Conservation (phyloP, 2,797 vertebrate species). For the Pygocentrus nattereri region DNA sequence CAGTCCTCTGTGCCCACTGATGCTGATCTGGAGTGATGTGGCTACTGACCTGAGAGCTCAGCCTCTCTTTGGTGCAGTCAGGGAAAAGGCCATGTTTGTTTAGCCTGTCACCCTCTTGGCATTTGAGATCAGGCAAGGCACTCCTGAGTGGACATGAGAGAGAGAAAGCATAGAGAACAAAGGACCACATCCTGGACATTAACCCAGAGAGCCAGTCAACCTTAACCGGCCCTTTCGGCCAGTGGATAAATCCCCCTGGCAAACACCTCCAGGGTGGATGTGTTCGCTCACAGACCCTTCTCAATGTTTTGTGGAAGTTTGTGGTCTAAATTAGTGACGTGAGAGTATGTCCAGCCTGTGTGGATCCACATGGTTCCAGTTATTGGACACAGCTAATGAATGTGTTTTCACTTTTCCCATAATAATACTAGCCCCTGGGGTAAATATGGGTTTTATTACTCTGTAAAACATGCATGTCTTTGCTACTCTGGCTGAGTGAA, state of each 20-base stretch:
- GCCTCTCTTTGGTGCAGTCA: slow-evolving; percentile 31
- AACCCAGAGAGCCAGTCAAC: slow-evolving; percentile 22
- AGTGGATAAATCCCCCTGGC: not conserved
- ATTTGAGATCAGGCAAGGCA: slow-evolving; percentile 22
- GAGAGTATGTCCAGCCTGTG: not conserved
- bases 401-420: not conserved
- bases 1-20: slow-evolving; percentile 17
- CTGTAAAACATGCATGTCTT: not conserved
- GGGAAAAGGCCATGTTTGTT: slow-evolving; percentile 44
- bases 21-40: slow-evolving; percentile 37
- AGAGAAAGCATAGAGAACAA: slow-evolving; percentile 19
- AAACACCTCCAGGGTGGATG: not conserved
- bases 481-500: not conserved
- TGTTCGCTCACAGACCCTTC: not conserved
- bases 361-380: not conserved
- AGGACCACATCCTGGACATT: slow-evolving; percentile 21
- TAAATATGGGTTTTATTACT: not conserved
- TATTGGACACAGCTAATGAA: not conserved
- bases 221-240: not conserved
- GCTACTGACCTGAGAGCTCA: slow-evolving; percentile 43
- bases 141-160: slow-evolving; percentile 3
- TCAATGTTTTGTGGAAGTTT: slow-evolving; percentile 1
- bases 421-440: not conserved
- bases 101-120: slow-evolving; percentile 28
- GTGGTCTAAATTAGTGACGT: not conserved